Conservation (phyloP, 2,797 vertebrate genomes). For the Aeoliscus strigatus region DNA sequence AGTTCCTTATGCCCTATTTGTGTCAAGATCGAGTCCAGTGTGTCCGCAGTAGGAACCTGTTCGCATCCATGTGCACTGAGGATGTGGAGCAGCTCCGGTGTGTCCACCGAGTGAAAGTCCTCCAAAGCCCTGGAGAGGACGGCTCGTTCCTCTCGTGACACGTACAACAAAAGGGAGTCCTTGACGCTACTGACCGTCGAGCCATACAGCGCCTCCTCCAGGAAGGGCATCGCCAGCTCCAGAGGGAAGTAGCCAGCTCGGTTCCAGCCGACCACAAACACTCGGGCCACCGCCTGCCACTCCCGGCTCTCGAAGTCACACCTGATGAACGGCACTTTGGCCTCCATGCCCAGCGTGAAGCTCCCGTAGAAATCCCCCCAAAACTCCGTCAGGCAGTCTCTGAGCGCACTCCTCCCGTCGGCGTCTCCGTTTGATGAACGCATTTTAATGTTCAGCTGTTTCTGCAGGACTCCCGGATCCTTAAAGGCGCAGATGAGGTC, state of each 20-base stretch:
- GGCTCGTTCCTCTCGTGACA: neutral
- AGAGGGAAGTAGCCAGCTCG: neutral
- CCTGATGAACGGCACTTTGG: neutral
- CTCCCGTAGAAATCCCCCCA: neutral
- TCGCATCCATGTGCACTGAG: neutral
- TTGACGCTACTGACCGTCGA: neutral
- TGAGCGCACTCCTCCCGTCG: neutral
- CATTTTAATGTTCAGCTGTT: neutral
- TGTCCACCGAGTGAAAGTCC: neutral
- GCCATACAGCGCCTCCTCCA: neutral
- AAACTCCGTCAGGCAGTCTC: neutral
- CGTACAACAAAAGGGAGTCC: neutral
- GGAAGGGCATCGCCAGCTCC: neutral
- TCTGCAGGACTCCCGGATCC: neutral
- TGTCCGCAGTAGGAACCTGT: neutral
- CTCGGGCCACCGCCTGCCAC: neutral
- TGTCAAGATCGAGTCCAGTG: neutral
- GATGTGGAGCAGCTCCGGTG: neutral
- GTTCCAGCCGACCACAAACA: neutral
- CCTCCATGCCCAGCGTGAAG: neutral
- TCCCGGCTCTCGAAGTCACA: neutral
- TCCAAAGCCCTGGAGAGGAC: neutral
- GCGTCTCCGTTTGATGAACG: neutral
- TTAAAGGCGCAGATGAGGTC: slow-evolving; percentile 1
- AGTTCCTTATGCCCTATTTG: neutral